Evolutionary conservation across 2,888 invertebrate species (phyloP), one percentile per base, ranked within the genome.

Genomic region (Unio pictorum): DNA sequence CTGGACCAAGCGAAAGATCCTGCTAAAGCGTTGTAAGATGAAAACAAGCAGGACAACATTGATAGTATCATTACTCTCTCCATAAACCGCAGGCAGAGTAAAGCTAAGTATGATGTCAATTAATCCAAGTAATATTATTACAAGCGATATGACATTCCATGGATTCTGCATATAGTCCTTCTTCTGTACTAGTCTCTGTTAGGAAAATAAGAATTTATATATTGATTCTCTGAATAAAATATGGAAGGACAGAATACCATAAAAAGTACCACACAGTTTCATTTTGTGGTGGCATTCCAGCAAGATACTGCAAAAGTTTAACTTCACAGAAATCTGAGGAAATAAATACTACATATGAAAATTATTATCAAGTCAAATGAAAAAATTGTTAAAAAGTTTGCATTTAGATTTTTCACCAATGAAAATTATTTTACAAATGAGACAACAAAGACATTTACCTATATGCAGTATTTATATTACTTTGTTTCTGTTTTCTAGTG

Each of bases 141-240:
- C 85, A 68, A 93, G 91, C 74, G 93, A 93, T n/a, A 93, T 85
- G 75, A 91, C 91, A 79, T 93, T 92, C 93, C 93, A 93, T 68
- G 92, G 90, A 0, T 92, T 92, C 54, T 88, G 90, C 73, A 92
- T 91, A 78, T 93, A 93, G 4, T 79, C 62, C 55, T 72, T 74
- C 34, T 80, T 74, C 66, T 84, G 79, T 0, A 81, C 83, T 17
- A 81, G 11, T 17, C 84, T 67, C 87, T 87, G 76, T 26, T 61
- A 28, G 28, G 56, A 23, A 20, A 68, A 18, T 58, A 11, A 65
- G 45, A 45, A 45, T 45, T 15, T 11, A 15, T 15, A 45, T 45
- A 45, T 45, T 45, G 3, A 15, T 45, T 45, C 45, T 45, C 45
- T 45, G 45, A 45, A 45, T 15, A 15, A 45, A 45, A 45, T 45